Evolutionary conservation across 2,797 vertebrate species (phyloP), one percentile per base, ranked within the genome.

Genomic region (Chromobotia macracanthus): DNA sequence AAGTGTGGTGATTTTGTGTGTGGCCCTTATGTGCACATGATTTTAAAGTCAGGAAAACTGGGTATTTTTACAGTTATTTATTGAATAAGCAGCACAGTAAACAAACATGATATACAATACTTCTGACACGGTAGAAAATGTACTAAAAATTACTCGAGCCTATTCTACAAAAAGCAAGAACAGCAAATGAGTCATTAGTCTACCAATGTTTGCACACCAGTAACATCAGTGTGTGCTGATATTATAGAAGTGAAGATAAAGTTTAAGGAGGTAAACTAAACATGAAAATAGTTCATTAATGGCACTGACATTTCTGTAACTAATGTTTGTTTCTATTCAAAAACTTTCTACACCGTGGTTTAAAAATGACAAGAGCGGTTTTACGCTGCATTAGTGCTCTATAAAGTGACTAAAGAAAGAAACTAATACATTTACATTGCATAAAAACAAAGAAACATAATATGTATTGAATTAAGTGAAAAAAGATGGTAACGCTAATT

Each of bases 51-150:
- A 38, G 50, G 21, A 16, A 31, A 28, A 61, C 58, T 8, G 5
- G 19, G 10, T 31, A 13, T 65, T 64, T 48, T 13, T 31, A 23
- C 7, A 6, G 44, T n/a, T 5, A 10, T 77, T 79, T 79, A 79
- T 72, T 79, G 77, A 72, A 64, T 58, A 64, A 79, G 58, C 75
- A 70, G 44, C 67, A 68, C 53, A 13, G 31, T 72, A 44, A n/a
- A 79, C 76, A 79, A 79, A 79, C 35, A 38, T 21, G n/a, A 5
- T 61, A 38, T 38, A 15, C 0, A 71, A 63, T 71, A 72, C 21
- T 31, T 72, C 72, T 53, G 55, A 71, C 65, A 61, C 28, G 18
- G 56, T 78, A 71, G 41, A 71, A 79, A 79, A 79, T 65, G 21
- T 72, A 79, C 68, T 21, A 79, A 79, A 78, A 78, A 63, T 44